Base-by-base conservation (phyloP, 1,140 invertebrate genomes). In the Pachypeltis micranthus region DNA sequence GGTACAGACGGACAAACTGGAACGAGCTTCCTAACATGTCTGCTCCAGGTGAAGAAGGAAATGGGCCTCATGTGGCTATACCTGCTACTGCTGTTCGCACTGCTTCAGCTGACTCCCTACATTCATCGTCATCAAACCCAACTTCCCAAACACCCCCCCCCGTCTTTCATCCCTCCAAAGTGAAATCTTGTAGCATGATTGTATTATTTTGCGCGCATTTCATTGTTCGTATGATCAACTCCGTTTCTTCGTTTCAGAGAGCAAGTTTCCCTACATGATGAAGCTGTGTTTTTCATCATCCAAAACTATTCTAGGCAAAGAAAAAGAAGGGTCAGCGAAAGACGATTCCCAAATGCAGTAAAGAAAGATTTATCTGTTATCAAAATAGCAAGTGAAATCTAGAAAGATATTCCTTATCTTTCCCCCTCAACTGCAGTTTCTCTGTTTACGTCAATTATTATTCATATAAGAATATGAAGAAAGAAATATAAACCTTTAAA, bases 191-290 rank as follows among this genome's bases (percentile, higher is more conserved):
- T n/a, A n/a, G n/a, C n/a, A n/a, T n/a, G n/a, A n/a, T n/a, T n/a
- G n/a, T n/a, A n/a, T n/a, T n/a, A n/a, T n/a, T n/a, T n/a, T n/a
- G n/a, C n/a, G n/a, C n/a, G n/a, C n/a, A n/a, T n/a, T n/a, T n/a
- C n/a, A n/a, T n/a, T n/a, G n/a, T n/a, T n/a, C n/a, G n/a, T n/a
- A n/a, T n/a, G n/a, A n/a, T n/a, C n/a, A n/a, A n/a, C n/a, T n/a
- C n/a, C n/a, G n/a, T n/a, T n/a, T n/a, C n/a, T n/a, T 25, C 68
- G 61, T 79, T 81, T 16, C 79, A 94, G 92, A 87, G 74, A 91
- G 91, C 63, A 96, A 96, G 77, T 94, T 93, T 76, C 94, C 94
- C 63, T 98, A 94, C 80, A 90, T 95, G 69, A 91, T 96, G 87
- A 97, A 96, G 79, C 79, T 97, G 63, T 94, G 91, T 74, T 95